A percentile compares a stretch with the other conserved stretches of the same genome.
Conservation (phyloP, 2,797 vertebrate genomes). For the Megaceryle alcyon region DNA sequence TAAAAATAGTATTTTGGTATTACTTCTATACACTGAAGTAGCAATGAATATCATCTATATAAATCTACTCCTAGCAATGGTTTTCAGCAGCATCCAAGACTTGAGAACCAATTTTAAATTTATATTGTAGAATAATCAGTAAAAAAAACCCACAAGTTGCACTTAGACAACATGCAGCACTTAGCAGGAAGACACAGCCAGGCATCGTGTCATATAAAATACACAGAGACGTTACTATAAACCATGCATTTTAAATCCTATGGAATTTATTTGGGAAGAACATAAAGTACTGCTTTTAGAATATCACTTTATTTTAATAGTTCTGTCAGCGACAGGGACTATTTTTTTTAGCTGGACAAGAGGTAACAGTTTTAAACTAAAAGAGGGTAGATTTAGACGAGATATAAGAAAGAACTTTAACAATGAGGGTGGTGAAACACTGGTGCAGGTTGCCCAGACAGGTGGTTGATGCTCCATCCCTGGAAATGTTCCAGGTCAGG, state of each 20-base stretch:
- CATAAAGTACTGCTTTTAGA: not conserved
- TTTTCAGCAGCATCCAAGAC: constrained; percentile 23
- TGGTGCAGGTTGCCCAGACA: not conserved
- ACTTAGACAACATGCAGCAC: not conserved
- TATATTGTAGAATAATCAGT: constrained; percentile 42
- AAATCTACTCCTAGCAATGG: constrained; percentile 22
- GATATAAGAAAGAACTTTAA: not conserved
- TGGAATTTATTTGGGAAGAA: not conserved
- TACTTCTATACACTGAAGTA: constrained; percentile 22
- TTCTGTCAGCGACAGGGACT: not conserved
- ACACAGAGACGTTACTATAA: not conserved
- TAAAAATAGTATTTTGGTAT: constrained; percentile 38
- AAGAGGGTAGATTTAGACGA: not conserved
- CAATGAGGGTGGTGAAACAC: not conserved
- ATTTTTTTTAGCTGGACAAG: not conserved
- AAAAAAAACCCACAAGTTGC: not conserved
- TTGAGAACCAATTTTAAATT: constrained; percentile 33
- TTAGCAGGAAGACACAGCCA: not conserved
- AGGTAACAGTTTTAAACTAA: not conserved
- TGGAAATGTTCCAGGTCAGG: not conserved
- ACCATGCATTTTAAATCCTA: not conserved
- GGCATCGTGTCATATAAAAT: not conserved
- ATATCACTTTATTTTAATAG: not conserved
- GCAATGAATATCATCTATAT: constrained; percentile 4
- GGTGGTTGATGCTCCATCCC: not conserved